Percentiles rank a stretch among this genome's conserved stretches.
Conservation (phyloP, 2,888 invertebrate species). For the Eilema depressum region DNA sequence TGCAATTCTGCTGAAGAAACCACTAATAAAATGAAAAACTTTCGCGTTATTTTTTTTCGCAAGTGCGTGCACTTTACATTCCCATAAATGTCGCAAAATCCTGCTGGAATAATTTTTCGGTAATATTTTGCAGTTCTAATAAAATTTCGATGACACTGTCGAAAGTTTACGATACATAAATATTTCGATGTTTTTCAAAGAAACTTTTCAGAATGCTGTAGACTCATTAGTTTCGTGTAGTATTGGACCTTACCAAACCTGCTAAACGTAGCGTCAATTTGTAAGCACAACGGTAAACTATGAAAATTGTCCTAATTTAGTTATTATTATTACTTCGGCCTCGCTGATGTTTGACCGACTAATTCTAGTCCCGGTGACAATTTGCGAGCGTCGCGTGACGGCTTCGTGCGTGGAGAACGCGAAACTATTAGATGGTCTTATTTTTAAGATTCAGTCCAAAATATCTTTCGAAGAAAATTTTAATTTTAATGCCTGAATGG, state of each 20-base stretch:
- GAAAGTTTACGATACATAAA: no score
- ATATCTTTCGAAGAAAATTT: neutral
- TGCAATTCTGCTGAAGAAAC: no score
- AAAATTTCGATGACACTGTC: neutral
- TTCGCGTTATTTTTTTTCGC: no score
- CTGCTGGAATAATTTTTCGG: no score
- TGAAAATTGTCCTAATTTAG: conserved; percentile 8
- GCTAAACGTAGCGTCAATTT: neutral
- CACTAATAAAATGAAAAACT: no score
- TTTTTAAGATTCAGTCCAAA: neutral
- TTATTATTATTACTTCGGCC: conserved; percentile 9
- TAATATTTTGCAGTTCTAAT: no score
- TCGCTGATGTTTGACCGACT: conserved; percentile 8
- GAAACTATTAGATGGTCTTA: neutral
- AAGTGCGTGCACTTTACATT: no score
- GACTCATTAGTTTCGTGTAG: neutral
- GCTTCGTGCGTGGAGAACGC: conserved; percentile 5
- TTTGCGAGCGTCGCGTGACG: neutral
- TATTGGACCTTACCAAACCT: neutral
- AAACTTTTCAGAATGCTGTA: neutral
- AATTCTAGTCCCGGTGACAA: neutral
- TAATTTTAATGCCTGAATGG: conserved; percentile 3
- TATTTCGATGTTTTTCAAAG: neutral
- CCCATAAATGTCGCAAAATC: no score
- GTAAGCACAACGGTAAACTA: conserved; percentile 9